Conservation (phyloP, 2,888 invertebrate species). For the Disparrhopalites patrizii region DNA sequence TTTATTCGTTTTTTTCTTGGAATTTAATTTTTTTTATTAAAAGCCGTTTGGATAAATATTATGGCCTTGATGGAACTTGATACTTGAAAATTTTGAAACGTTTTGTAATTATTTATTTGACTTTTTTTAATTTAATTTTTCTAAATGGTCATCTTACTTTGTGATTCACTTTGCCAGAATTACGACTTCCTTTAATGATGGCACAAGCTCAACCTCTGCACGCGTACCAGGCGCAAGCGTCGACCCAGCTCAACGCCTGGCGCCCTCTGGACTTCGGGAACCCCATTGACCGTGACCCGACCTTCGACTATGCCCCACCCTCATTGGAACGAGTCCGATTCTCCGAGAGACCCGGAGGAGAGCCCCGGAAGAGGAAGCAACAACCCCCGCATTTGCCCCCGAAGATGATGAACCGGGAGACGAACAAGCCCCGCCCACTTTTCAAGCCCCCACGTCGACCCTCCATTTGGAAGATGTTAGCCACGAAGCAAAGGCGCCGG, state of each 20-base stretch:
- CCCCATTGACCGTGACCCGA: slow-evolving; percentile 45
- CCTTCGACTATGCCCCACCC: slow-evolving; percentile 47
- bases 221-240: neutral
- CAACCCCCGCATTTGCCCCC: slow-evolving; percentile 10
- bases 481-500: slow-evolving; percentile 37
- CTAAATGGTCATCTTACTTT: neutral
- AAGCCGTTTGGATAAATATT: too few species aligned
- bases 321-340: slow-evolving; percentile 43
- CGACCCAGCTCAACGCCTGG: slow-evolving; percentile 27
- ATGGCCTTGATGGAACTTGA: too few species aligned
- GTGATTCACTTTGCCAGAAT: slow-evolving; percentile 20
- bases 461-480: slow-evolving; percentile 44
- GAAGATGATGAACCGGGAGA: neutral
- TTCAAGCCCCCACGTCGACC: slow-evolving; percentile 17
- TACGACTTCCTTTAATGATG: slow-evolving; percentile 21
- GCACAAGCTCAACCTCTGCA: neutral
- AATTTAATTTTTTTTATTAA: too few species aligned
- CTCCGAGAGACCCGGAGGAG: slow-evolving; percentile 22
- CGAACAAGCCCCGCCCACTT: slow-evolving; percentile 16
- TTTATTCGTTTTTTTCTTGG: too few species aligned
- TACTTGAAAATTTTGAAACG: too few species aligned
- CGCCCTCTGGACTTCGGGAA: slow-evolving; percentile 40
- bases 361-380: slow-evolving; percentile 19
- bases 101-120: too few species aligned
- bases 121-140: too few species aligned